Conservation (phyloP, 2,113 vertebrate genomes). For the Melierax canorus region DNA sequence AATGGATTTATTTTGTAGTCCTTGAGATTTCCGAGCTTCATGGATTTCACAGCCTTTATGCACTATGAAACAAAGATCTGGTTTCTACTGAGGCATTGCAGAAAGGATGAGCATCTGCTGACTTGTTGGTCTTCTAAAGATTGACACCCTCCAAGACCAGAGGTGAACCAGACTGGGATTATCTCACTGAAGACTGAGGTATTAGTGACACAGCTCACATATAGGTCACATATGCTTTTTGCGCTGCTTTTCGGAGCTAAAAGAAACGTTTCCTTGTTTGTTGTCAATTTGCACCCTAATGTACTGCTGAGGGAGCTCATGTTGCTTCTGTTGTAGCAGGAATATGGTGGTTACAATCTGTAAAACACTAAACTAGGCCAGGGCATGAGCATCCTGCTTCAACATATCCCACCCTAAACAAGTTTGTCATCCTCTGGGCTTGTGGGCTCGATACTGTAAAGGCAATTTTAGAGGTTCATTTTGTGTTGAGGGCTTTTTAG, state of each 20-base stretch:
- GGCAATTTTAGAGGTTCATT: background rate
- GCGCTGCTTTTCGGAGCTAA: background rate
- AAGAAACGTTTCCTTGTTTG: background rate
- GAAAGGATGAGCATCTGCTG: background rate
- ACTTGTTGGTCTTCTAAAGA: background rate
- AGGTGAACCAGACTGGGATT: background rate
- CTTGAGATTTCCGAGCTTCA: background rate
- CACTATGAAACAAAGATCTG: background rate
- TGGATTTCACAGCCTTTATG: slow-evolving; percentile 4
- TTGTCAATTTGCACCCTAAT: background rate
- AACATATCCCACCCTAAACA: background rate
- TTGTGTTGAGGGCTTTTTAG: background rate
- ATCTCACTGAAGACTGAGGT: background rate
- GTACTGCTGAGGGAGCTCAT: background rate
- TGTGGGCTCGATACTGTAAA: background rate
- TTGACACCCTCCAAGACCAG: background rate
- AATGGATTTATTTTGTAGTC: slow-evolving; percentile 20
- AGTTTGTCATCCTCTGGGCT: background rate
- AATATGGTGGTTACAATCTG: background rate
- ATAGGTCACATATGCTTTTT: background rate
- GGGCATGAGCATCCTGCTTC: background rate
- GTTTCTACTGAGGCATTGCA: background rate
- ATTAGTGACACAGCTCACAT: background rate
- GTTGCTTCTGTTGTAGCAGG: background rate
- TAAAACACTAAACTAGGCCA: background rate